Evolutionary conservation across 2,113 vertebrate species (phyloP).

Genomic region (Microcebus ravelobensis): DNA sequence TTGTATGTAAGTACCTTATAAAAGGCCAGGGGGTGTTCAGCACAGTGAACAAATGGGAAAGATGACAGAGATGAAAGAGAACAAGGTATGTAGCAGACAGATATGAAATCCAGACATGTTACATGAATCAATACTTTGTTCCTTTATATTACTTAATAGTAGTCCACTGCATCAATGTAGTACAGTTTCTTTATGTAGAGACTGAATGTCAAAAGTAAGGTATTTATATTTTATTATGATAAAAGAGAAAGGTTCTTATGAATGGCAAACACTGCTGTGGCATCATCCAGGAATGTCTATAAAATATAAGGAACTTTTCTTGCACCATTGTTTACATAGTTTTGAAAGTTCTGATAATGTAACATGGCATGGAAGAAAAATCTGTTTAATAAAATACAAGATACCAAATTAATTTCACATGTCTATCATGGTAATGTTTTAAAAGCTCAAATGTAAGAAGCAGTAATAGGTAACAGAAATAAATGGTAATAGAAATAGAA

Average conservation of each 20-base stretch:
- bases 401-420: not conserved
- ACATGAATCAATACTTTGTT: not conserved
- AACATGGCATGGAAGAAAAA: not conserved
- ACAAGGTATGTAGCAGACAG: not conserved
- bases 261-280: not conserved
- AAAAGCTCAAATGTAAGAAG: not conserved
- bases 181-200: not conserved
- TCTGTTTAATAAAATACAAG: not conserved
- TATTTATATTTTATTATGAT: not conserved
- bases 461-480: not conserved
- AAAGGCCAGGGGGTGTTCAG: not conserved
- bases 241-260: not conserved
- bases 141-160: not conserved
- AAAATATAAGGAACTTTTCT: not conserved
- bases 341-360: not conserved
- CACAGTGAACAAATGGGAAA: not conserved
- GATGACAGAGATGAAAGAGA: not conserved
- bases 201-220: not conserved
- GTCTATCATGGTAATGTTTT: not conserved
- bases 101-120: not conserved
- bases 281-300: not conserved
- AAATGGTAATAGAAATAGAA: not conserved
- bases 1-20: not conserved
- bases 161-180: not conserved
- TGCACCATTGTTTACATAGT: not conserved